phyloP scores from a whole-genome alignment of 2,888 invertebrate species.

The Dynastes maya region DNA sequence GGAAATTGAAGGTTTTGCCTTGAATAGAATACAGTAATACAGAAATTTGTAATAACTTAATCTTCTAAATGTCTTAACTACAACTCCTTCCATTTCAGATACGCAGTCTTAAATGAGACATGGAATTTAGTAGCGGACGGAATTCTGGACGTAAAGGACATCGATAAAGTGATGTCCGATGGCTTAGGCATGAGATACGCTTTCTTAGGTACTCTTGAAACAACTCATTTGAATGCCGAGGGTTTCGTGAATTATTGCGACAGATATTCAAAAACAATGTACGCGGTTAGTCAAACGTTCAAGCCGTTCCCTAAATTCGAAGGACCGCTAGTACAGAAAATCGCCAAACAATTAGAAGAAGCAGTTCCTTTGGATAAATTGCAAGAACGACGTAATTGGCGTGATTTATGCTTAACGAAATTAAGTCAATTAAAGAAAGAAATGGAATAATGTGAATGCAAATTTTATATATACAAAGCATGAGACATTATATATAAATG shows the following conservation, averaged over 20 bases:
- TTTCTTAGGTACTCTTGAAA: constrained; percentile 94
- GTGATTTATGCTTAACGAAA: constrained; percentile 87
- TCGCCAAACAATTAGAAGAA: constrained; percentile 82
- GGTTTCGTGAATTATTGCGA: constrained; percentile 81
- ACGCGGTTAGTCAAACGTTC: constrained; percentile 80
- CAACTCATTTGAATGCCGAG: constrained; percentile 95
- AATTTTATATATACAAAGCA: not conserved
- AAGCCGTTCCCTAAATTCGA: constrained; percentile 84
- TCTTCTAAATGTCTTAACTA: not conserved
- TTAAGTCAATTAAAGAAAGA: constrained; percentile 83
- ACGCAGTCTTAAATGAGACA: constrained; percentile 93
- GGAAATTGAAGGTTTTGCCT: constrained; percentile 93
- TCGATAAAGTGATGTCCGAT: constrained; percentile 94
- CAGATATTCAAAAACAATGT: constrained; percentile 75
- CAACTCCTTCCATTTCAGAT: constrained; percentile 72
- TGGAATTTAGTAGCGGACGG: constrained; percentile 91
- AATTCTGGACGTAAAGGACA: constrained; percentile 88
- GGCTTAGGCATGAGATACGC: constrained; percentile 97
- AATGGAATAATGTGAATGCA: constrained; percentile 21
- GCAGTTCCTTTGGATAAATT: constrained; percentile 84
- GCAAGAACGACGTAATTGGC: constrained; percentile 83
- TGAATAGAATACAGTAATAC: constrained; percentile 91
- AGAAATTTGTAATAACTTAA: not conserved
- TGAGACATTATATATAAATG: no score
- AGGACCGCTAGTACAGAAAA: constrained; percentile 77